These are phyloP conservation scores for Clarias magur DNA, from an alignment of 2,113 vertebrate genomes.

Conservation along the genomic window DNA sequence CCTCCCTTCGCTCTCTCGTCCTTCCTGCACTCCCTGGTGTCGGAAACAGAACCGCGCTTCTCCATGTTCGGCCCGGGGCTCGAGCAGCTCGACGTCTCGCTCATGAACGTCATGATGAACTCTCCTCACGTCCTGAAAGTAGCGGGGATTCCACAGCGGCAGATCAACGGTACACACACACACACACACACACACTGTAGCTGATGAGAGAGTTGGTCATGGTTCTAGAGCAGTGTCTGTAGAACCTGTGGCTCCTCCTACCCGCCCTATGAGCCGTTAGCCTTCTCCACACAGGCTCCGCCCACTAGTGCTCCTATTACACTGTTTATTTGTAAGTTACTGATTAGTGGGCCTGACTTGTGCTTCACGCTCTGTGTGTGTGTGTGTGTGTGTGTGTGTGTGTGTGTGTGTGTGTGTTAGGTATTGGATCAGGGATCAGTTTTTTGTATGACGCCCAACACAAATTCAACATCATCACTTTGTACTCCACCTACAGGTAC, in stretches of 20 bases:
- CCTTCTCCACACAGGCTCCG: too few relatives aligned
- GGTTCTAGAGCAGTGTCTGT: too few relatives aligned
- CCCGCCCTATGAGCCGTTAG: too few relatives aligned
- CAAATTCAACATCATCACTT: constrained; percentile 80
- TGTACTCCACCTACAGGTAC: constrained; percentile 84
- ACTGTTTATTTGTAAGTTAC: too few relatives aligned
- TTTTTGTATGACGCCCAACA: constrained; percentile 75
- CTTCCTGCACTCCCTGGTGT: constrained; percentile 84
- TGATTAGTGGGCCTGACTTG: background rate
- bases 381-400: background rate
- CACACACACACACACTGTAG: background rate
- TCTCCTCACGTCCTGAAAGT: constrained; percentile 80
- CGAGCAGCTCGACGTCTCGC: constrained; percentile 87
- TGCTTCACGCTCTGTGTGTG: background rate
- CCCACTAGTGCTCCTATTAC: too few relatives aligned
- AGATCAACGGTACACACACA: constrained; percentile 81
- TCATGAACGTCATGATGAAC: constrained; percentile 86
- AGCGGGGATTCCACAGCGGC: constrained; percentile 80
- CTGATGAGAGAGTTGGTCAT: too few relatives aligned
- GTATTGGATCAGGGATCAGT: constrained; percentile 84
- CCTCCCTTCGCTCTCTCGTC: constrained; percentile 78
- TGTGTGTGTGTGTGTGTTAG: constrained; percentile 58
- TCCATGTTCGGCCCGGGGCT: constrained; percentile 95
- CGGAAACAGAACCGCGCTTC: constrained; percentile 83
- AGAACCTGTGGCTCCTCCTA: too few relatives aligned